Percentiles rank a stretch among this genome's conserved stretches.
Conservation (phyloP, 1,140 invertebrate genomes). For the Leptopilina boulardi region DNA sequence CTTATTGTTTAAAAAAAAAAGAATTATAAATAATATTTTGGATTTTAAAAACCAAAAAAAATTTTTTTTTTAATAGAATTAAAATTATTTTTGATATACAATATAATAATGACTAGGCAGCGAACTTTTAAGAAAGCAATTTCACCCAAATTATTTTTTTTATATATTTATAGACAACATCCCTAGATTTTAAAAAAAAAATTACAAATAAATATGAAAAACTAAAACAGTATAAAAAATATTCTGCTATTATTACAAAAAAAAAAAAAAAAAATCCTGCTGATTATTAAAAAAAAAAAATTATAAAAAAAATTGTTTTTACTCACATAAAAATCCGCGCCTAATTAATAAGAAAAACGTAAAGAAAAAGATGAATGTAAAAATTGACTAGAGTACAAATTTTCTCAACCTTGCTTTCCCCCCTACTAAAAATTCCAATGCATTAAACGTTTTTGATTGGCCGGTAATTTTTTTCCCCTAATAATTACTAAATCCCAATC, state of each 20-base stretch:
- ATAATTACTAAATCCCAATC: no score
- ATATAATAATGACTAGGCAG: not conserved
- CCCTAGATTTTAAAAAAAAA: not conserved
- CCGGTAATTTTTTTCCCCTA: no score
- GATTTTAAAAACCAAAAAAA: not conserved
- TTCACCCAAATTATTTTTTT: not conserved
- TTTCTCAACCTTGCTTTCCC: no score
- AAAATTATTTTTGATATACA: not conserved
- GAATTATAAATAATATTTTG: not conserved
- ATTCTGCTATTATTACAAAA: not conserved
- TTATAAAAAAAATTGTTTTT: not conserved
- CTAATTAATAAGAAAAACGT: not conserved
- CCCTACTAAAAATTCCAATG: no score
- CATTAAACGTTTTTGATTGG: no score
- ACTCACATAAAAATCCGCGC: constrained; percentile 22
- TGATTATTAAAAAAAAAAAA: not conserved
- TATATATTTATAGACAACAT: not conserved
- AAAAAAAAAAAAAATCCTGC: constrained; percentile 10
- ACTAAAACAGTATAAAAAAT: constrained; percentile 6
- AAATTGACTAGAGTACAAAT: no score
- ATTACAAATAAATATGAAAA: not conserved
- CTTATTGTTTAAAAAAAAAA: constrained; percentile 6
- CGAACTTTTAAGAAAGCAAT: constrained; percentile 29
- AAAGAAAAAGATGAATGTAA: no score
- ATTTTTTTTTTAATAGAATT: not conserved